Percentiles rank a stretch among this genome's conserved stretches.
phyloP scores from a whole-genome alignment of 2,888 invertebrate genomes.

The Cosmopolites sordidus region DNA sequence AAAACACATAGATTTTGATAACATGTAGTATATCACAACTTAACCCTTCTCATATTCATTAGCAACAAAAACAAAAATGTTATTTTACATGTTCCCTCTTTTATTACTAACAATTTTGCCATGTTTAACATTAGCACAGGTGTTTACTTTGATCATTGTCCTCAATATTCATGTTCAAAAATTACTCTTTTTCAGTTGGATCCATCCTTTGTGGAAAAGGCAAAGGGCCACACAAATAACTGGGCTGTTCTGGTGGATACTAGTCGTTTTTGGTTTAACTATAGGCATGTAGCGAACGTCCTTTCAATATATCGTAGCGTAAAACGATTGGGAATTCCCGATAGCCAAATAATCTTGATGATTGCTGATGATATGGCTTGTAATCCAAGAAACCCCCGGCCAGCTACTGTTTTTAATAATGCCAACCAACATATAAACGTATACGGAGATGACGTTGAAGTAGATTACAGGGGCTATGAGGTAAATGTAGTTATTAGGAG shows the following conservation, averaged over 20 bases:
- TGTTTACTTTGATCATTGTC: too few species aligned
- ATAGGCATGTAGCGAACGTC: constrained; percentile 98
- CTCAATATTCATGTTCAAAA: too few species aligned
- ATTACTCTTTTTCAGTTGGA: constrained; percentile 13
- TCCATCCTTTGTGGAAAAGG: constrained; percentile 12
- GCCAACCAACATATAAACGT: constrained; percentile 97
- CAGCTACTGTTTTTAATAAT: constrained; percentile 97
- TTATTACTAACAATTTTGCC: too few species aligned
- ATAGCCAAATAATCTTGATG: constrained; percentile 98
- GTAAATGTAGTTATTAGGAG: constrained; percentile 44
- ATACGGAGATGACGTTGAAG: constrained; percentile 99
- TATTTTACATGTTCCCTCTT: too few species aligned
- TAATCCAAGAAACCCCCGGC: constrained; percentile 94
- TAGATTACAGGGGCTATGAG: constrained; percentile 93
- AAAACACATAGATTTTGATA: too few species aligned
- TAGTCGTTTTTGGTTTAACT: constrained; percentile 99
- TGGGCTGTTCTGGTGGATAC: constrained; percentile 99
- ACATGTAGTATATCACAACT: too few species aligned
- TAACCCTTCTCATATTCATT: too few species aligned
- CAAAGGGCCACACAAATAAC: constrained; percentile 84
- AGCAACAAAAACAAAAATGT: too few species aligned
- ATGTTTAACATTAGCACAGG: too few species aligned
- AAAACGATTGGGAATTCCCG: constrained; percentile 97
- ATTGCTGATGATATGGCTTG: constrained; percentile 99
- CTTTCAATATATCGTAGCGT: constrained; percentile 97